Conservation (phyloP, 2,113 vertebrate species). For the Daubentonia madagascariensis region DNA sequence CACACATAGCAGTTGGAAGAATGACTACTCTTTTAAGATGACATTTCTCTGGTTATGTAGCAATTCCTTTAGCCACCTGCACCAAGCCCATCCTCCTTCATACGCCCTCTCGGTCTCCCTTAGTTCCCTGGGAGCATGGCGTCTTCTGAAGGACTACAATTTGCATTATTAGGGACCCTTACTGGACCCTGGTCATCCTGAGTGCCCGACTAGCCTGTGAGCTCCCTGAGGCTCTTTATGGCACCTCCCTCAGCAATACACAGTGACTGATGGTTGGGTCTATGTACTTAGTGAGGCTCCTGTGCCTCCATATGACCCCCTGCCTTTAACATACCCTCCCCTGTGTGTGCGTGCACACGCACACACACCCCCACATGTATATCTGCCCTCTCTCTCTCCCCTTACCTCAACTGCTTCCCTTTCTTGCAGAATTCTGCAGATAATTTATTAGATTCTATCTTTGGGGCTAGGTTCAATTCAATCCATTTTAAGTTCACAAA, state of each 20-base stretch:
- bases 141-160: not conserved
- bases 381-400: not conserved
- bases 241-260: not conserved
- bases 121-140: not conserved
- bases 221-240: not conserved
- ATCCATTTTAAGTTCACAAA: not conserved
- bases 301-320: accelerated
- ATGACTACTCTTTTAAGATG: constrained; percentile 1
- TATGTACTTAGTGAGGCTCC: not conserved
- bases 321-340: not conserved
- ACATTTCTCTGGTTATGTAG: not conserved
- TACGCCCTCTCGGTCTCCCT: not conserved
- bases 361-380: accelerated
- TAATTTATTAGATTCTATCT: not conserved
- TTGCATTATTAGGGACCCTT: not conserved
- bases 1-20: not conserved
- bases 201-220: not conserved
- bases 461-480: not conserved
- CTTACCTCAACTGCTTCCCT: not conserved
- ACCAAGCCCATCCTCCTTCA: not conserved
- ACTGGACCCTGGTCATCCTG: not conserved
- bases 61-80: not conserved
- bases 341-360: no score
- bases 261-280: not conserved
- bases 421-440: not conserved